phyloP scores from a whole-genome alignment of 2,797 vertebrate species.

The Lepus townsendii region DNA sequence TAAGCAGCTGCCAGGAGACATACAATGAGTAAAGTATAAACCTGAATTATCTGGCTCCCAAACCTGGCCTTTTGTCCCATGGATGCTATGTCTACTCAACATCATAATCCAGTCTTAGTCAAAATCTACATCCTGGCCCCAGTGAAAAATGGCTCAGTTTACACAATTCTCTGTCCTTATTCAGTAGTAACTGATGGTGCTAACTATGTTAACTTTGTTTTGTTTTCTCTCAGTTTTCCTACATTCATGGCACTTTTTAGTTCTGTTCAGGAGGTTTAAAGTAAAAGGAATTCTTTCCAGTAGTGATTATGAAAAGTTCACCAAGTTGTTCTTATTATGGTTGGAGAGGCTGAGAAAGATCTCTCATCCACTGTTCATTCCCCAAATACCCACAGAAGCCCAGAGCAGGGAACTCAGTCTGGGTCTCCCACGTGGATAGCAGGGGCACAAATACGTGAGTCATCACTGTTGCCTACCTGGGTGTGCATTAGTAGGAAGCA shows the following conservation, averaged over 20 bases:
- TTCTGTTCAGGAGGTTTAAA: not conserved
- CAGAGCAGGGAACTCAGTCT: too few relatives aligned
- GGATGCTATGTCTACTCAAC: not conserved
- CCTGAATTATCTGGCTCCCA: not conserved
- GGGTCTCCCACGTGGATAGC: too few relatives aligned
- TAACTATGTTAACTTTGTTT: slow-evolving; percentile 7
- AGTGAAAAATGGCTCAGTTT: not conserved
- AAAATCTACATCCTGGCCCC: not conserved
- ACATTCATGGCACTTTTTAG: not conserved
- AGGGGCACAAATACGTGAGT: too few relatives aligned
- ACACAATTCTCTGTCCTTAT: not conserved
- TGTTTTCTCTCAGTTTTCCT: not conserved
- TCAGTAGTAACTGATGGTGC: not conserved
- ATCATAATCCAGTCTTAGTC: not conserved
- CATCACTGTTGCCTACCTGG: too few relatives aligned
- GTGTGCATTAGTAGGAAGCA: too few relatives aligned
- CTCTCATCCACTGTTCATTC: too few relatives aligned
- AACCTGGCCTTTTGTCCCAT: slow-evolving; percentile 9
- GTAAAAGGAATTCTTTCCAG: slow-evolving; percentile 4
- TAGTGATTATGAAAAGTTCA: not conserved
- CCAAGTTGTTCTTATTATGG: not conserved
- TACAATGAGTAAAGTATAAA: not conserved
- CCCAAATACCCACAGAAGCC: too few relatives aligned
- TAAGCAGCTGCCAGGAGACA: not conserved
- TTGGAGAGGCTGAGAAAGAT: too few relatives aligned